A percentile compares a stretch with the other conserved stretches of the same genome.
phyloP scores from a whole-genome alignment of 2,113 vertebrate species.

The Rhodinocichla rosea region DNA sequence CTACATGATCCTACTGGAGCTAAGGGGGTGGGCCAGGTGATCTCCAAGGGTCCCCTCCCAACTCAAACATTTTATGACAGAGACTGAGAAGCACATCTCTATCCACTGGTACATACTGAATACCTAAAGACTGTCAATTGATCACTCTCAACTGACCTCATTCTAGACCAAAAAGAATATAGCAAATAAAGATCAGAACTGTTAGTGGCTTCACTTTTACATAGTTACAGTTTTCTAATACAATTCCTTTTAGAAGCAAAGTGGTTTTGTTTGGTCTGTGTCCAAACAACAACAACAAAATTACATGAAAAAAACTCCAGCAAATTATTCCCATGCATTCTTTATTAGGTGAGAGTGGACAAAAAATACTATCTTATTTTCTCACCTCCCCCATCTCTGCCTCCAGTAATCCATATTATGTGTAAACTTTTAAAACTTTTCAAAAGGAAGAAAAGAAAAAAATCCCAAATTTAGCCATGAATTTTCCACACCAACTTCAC shows the following conservation, averaged over 20 bases:
- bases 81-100: not conserved
- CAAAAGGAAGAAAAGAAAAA: not conserved
- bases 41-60: not conserved
- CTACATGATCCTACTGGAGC: not conserved
- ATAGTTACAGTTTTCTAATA: not conserved
- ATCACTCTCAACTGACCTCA: not conserved
- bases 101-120: not conserved
- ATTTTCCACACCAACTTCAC: not conserved
- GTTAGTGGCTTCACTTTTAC: not conserved
- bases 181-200: not conserved
- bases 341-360: not conserved
- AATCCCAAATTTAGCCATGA: not conserved
- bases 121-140: not conserved
- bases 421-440: not conserved
- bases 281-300: not conserved
- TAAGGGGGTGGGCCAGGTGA: fast-evolving
- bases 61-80: not conserved
- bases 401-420: not conserved
- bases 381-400: not conserved
- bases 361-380: not conserved
- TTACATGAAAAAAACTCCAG: not conserved
- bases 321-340: not conserved
- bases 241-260: not conserved
- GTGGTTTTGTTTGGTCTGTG: not conserved
- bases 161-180: not conserved